Base-by-base conservation (phyloP, 1,140 invertebrate species). In the Portunus trituberculatus region DNA sequence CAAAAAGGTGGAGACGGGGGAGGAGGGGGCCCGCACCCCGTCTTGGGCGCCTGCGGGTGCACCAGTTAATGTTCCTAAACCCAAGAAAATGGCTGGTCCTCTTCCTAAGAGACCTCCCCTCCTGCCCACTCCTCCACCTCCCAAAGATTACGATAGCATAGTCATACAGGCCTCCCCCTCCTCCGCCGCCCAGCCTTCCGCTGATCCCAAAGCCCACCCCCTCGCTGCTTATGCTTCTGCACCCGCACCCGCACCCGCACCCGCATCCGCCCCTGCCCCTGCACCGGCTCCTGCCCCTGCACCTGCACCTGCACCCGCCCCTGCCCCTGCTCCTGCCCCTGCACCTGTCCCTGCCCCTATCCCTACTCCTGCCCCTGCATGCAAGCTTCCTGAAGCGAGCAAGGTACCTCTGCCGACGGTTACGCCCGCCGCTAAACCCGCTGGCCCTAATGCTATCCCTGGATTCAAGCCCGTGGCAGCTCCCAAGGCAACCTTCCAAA, bases 81-180 rank as follows among this genome's bases (percentile, higher is more conserved):
- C 96, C 32, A 94, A 92, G 67, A 87, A 95, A 52, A 59, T 76
- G 16, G 95, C 59, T 84, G 96, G 96, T 82, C 96, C 96, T 90
- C 96, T 87, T 84, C 96, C 96, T 39, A 96, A 96, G 92, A 92
- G 91, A 28, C 93, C 94, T 92, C 96, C 96, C 93, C 95, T 96
- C 82, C 92, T 96, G 59, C 96, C 96, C n/a, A 96, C 95, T 84
- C 96, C 96, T 86, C 96, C 96, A 45, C 96, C 96, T 59, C 96
- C 96, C 45, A 96, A 96, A 93, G 96, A 96, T 92, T 96, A 96
- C 87, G 96, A 96, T 89, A 94, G 86, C 92, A 96, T 96, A 46
- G 93, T 96, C 86, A 95, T 94, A 31, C 95, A 95, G 92, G 88
- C 95, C 92, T 92, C 84, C 93, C 59, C 96, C 82, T 76, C 88